These are phyloP conservation scores for Planiliza haematocheilus DNA, from an alignment of 2,113 vertebrate genomes.

Conservation along the genomic window DNA sequence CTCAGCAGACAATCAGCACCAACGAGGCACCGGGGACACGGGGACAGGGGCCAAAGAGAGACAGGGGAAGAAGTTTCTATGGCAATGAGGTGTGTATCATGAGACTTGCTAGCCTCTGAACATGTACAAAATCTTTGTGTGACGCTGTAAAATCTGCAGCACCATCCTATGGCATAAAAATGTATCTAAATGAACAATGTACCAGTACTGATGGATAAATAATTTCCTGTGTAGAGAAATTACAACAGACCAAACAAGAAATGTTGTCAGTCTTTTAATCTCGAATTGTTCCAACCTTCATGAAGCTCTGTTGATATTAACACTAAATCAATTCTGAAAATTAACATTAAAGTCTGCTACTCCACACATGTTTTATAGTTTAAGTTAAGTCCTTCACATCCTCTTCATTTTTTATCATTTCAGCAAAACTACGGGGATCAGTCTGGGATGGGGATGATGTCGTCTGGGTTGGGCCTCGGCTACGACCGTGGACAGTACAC, in stretches of 20 bases:
- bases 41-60: slow-evolving; percentile 86
- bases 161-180: neutral
- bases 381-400: neutral
- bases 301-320: neutral
- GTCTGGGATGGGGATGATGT: slow-evolving; percentile 82
- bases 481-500: slow-evolving; percentile 89
- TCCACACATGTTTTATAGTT: neutral
- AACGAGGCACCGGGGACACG: slow-evolving; percentile 87
- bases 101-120: neutral
- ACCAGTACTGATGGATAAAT: neutral
- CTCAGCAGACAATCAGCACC: slow-evolving; percentile 93
- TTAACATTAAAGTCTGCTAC: neutral
- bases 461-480: slow-evolving; percentile 83
- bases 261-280: neutral
- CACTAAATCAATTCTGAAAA: neutral
- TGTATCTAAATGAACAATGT: neutral
- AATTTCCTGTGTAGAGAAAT: neutral
- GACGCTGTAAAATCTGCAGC: no score
- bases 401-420: slow-evolving; percentile 4
- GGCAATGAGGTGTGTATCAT: slow-evolving; percentile 85
- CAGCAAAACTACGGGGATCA: slow-evolving; percentile 88
- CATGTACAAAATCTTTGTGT: neutral
- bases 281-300: neutral
- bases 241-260: neutral
- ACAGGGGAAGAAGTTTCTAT: slow-evolving; percentile 86